Evolutionary conservation across 2,888 invertebrate genomes (phyloP).

Genomic region (Plagodis pulveraria): DNA sequence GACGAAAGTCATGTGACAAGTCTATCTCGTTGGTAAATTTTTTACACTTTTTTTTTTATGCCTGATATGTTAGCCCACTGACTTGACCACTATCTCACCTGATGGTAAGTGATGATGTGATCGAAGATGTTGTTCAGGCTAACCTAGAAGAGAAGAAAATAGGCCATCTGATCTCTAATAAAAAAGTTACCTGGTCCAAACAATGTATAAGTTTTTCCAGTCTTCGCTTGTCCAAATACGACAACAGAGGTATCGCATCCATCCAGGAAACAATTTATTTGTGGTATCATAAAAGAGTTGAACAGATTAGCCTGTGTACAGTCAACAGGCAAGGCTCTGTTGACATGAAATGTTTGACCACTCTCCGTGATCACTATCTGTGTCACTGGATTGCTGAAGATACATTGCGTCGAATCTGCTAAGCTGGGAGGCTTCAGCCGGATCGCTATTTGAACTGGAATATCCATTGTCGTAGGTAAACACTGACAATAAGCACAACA

Average conservation of each 20-base stretch:
- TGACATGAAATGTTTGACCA: conserved; percentile 83
- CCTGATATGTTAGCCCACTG: too few relatives aligned
- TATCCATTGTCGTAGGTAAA: conserved; percentile 82
- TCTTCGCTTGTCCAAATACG: conserved; percentile 87
- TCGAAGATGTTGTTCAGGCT: too few relatives aligned
- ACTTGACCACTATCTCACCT: too few relatives aligned
- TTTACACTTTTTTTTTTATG: too few relatives aligned
- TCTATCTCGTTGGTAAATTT: too few relatives aligned
- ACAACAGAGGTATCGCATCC: conserved; percentile 91
- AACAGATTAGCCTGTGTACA: conserved; percentile 87
- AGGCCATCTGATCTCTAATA: too few relatives aligned
- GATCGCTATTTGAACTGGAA: conserved; percentile 89
- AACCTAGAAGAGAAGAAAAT: too few relatives aligned
- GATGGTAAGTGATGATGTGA: too few relatives aligned
- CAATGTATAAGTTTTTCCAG: conserved; percentile 90
- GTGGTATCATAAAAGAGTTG: conserved; percentile 86
- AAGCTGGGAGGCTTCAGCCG: conserved; percentile 86
- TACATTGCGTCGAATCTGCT: conserved; percentile 82
- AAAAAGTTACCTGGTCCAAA: conserved; percentile 86
- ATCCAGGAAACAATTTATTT: conserved; percentile 88
- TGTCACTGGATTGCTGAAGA: conserved; percentile 85
- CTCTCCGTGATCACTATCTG: conserved; percentile 86
- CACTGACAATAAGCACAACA: background rate
- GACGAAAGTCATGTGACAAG: too few relatives aligned
- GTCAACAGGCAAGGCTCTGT: conserved; percentile 82